Evolutionary conservation across 2,797 vertebrate species (phyloP), one percentile per base, ranked within the genome.

Genomic region (Sciurus vulgaris): DNA sequence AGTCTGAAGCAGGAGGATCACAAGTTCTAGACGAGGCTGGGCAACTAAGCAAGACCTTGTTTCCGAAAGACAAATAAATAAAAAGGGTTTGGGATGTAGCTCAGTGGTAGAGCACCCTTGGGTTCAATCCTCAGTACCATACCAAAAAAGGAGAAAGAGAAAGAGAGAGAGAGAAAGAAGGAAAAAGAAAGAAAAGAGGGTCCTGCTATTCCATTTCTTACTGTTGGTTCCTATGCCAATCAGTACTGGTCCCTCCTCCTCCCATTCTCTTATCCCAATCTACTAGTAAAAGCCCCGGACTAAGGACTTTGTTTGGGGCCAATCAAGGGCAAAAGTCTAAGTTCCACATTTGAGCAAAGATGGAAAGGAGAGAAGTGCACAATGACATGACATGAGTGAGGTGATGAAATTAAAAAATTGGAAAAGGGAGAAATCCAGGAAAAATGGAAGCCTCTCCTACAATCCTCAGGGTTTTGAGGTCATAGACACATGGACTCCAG

Each of bases 401-500:
- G 70, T 5, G 5, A 5, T 9, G n/a, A 33, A 83, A 15, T 70
- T 5, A 7, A 70, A 44, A 65, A 35, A 59, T 47, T 10, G 2
- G 63, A 49, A 78, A 35, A 49, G 5, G 35, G 35, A 12, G 30
- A 17, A 18, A 47, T 35, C 20, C 41, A 54, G 85, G 56, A 33
- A 61, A 61, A 49, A 33, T 38, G 13, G 79, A n/a, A 41, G 74
- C 28, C 51, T 33, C 35, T 54, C 54, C 38, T 10, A 28, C 30
- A 47, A 33, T 72, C 17, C 63, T 33, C 20, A 67, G 56, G 15
- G 30, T 38, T 20, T 20, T 30, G 65, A 44, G 67, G 26, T 13
- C 74, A 7, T 18, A 5, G 0, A 11, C 5, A 2, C 2, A 10
- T 0, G 4, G 38, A 12, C 47, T 59, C 20, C 22, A 26, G 14